These are phyloP conservation scores for Thamnophis elegans DNA, from an alignment of 2,797 vertebrate species.

Conservation along the genomic window DNA sequence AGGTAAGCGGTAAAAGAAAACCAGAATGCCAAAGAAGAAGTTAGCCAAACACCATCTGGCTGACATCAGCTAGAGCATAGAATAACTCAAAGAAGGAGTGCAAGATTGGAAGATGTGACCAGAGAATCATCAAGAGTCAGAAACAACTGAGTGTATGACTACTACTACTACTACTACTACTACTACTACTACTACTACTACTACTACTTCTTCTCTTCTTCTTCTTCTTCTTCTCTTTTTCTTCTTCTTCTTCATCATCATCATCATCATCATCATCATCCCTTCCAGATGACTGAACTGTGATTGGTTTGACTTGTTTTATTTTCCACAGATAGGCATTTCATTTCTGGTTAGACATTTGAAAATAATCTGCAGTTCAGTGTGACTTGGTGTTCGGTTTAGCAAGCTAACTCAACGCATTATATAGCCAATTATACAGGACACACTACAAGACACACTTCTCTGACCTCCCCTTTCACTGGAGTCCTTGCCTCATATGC, in stretches of 20 bases:
- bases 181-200: rapidly evolving
- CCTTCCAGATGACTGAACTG: background rate
- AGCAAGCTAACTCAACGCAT: background rate
- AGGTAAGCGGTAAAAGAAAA: background rate
- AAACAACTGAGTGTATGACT: too few relatives aligned
- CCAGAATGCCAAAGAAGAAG: background rate
- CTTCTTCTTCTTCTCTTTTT: too few relatives aligned
- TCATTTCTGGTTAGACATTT: background rate
- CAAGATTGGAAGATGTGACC: background rate
- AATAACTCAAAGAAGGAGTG: background rate
- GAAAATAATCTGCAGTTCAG: background rate
- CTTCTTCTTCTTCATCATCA: too few relatives aligned
- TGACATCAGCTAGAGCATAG: background rate
- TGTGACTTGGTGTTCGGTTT: background rate
- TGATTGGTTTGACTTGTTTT: background rate
- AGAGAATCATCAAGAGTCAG: too few relatives aligned
- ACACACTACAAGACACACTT: too few relatives aligned
- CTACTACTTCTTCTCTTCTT: too few relatives aligned
- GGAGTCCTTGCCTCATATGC: background rate
- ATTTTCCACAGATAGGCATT: background rate
- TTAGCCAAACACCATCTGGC: background rate
- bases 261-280: background rate
- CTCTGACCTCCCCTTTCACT: background rate
- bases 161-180: too few relatives aligned
- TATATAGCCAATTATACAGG: background rate